Evolutionary conservation across 2,888 invertebrate genomes (phyloP).

Genomic region (Eupithecia dodoneata): DNA sequence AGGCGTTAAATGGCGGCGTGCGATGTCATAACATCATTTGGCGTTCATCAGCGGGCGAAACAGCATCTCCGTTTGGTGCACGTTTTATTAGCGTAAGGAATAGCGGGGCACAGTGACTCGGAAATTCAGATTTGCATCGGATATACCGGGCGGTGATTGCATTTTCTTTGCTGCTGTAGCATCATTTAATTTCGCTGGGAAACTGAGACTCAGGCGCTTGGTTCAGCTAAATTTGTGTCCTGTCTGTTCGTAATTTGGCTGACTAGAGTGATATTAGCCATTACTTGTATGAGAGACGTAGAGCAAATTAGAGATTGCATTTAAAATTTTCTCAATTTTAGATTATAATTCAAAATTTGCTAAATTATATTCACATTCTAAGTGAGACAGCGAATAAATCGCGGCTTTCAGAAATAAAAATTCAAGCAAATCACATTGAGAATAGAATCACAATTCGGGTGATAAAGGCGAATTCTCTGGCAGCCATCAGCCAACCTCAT

Average conservation of each 20-base stretch:
- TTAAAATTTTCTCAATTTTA: slow-evolving; percentile 3
- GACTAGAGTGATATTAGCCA: slow-evolving; percentile 46
- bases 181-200: slow-evolving; percentile 77
- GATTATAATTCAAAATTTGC: not conserved
- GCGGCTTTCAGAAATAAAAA: slow-evolving; percentile 45
- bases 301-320: slow-evolving; percentile 6
- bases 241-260: slow-evolving; percentile 57
- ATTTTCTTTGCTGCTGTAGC: slow-evolving; percentile 81
- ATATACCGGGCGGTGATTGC: slow-evolving; percentile 79
- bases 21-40: slow-evolving; percentile 83
- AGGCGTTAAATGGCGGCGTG: slow-evolving; percentile 87
- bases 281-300: slow-evolving; percentile 23
- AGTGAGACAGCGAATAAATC: slow-evolving; percentile 22
- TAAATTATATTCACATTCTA: slow-evolving; percentile 7
- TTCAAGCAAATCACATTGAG: slow-evolving; percentile 56
- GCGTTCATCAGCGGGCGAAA: slow-evolving; percentile 82
- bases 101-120: slow-evolving; percentile 80
- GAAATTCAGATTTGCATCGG: slow-evolving; percentile 82
- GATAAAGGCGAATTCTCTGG: slow-evolving; percentile 56
- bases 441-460: slow-evolving; percentile 55
- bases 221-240: slow-evolving; percentile 67
- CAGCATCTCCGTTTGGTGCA: slow-evolving; percentile 82
- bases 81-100: slow-evolving; percentile 84
- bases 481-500: slow-evolving; percentile 65
- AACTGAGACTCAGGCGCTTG: slow-evolving; percentile 63